These are phyloP conservation scores for Cephus nigrinus DNA, from an alignment of 2,888 invertebrate genomes.

Conservation along the genomic window DNA sequence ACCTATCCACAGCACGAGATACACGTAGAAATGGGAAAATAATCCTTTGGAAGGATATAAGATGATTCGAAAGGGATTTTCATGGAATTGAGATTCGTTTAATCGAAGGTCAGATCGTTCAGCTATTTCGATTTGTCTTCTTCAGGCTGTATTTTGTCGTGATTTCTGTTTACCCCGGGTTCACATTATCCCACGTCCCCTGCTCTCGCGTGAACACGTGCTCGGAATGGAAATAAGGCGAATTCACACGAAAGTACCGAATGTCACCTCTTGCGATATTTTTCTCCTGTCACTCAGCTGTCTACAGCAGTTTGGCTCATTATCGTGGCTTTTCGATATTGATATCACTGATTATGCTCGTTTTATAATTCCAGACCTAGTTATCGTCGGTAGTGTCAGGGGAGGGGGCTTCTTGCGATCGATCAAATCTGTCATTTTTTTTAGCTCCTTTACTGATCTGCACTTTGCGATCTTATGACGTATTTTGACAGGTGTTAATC, in stretches of 20 bases:
- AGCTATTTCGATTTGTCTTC: background rate
- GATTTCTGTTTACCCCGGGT: background rate
- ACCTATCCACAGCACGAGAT: background rate
- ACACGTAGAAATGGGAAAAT: background rate
- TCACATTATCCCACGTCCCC: background rate
- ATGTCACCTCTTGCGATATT: background rate
- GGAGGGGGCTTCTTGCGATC: background rate
- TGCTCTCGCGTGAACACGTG: background rate
- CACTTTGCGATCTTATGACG: background rate
- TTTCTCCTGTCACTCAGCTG: background rate
- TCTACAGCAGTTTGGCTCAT: background rate
- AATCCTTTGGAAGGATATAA: background rate
- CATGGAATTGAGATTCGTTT: background rate
- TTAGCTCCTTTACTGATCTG: background rate
- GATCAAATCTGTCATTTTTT: background rate
- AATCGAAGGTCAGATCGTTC: background rate
- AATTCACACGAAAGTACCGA: background rate
- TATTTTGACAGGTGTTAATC: background rate
- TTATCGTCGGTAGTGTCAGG: background rate
- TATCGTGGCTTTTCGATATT: background rate
- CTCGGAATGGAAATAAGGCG: background rate
- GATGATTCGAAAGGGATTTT: background rate
- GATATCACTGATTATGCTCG: background rate
- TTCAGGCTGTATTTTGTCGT: background rate
- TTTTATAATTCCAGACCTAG: background rate